Base-by-base conservation (phyloP, 2,113 vertebrate species). In the Oryzias melastigma region DNA sequence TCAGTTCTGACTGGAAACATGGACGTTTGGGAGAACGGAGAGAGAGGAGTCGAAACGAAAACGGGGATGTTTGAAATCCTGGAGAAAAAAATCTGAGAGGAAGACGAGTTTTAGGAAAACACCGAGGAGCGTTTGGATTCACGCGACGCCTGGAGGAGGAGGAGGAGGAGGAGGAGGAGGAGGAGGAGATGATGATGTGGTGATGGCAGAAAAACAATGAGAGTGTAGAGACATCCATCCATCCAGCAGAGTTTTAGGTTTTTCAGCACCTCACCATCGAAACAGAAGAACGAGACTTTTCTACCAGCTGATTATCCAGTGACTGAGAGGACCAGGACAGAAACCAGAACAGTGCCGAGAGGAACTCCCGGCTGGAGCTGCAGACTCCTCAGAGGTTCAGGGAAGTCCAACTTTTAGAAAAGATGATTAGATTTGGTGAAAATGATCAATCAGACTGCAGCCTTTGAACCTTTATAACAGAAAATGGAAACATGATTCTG, bases 251-350 rank as follows among this genome's bases (percentile, higher is more conserved):
- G 48, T 46, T 49, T 41, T 41, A 42, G 15, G 41, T 20, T 19
- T 16, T 24, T 8, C 10, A 7, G 25, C 52, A 61, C 17, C 35
- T 68, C 69, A 29, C 1, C 54, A 24, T 64, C 22, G 47, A 6
- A 25, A 55, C n/a, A 0, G 43, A 61, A 10, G 35, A 18, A 24
- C 0, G 19, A 54, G 4, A n/a, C n/a, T n/a, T n/a, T n/a, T n/a
- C n/a, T n/a, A n/a, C n/a, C n/a, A n/a, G n/a, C n/a, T n/a, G n/a
- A n/a, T n/a, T n/a, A n/a, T n/a, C n/a, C n/a, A n/a, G n/a, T n/a
- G n/a, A n/a, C n/a, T n/a, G 12, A 17, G 71, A 3, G 27, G 17
- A 52, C 14, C 54, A 55, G 27, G 18, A 41, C 18, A 63, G 25
- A 35, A 62, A 54, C 42, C 4, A 22, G 19, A 59, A 17, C 41